Conservation (phyloP, 2,797 vertebrate species). For the Manis pentadactyla region DNA sequence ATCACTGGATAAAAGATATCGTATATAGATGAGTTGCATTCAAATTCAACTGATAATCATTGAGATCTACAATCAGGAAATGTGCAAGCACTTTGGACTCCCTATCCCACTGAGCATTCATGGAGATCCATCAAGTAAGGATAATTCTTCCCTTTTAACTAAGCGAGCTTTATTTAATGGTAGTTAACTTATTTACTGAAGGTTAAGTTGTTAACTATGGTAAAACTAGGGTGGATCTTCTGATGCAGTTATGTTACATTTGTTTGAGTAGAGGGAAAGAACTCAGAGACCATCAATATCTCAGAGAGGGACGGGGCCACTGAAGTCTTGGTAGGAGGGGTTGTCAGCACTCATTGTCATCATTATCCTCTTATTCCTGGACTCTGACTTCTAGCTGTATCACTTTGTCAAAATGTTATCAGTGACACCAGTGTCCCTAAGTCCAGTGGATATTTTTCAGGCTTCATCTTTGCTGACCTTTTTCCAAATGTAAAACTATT, state of each 20-base stretch:
- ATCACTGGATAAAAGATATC: neutral
- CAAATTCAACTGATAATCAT: neutral
- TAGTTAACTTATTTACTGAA: neutral
- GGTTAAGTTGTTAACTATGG: neutral
- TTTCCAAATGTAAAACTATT: neutral
- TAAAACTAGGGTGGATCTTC: neutral
- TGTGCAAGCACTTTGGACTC: neutral
- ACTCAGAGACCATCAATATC: neutral
- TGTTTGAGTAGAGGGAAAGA: neutral
- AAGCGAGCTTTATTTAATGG: neutral
- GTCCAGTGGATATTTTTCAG: neutral
- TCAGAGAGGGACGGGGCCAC: no score
- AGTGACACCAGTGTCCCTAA: neutral
- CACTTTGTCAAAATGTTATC: neutral
- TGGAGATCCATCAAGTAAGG: neutral
- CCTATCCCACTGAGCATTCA: neutral
- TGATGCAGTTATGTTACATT: neutral
- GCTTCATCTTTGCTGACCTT: neutral
- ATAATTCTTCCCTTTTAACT: neutral
- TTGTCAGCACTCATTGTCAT: no score
- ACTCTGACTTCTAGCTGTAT: neutral
- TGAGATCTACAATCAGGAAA: neutral
- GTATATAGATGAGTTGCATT: neutral
- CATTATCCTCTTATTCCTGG: neutral
- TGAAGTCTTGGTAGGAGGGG: neutral